Evolutionary conservation across 92 coral and sea anemone species (phyloP).

Genomic region (Heliopora coerulea): DNA sequence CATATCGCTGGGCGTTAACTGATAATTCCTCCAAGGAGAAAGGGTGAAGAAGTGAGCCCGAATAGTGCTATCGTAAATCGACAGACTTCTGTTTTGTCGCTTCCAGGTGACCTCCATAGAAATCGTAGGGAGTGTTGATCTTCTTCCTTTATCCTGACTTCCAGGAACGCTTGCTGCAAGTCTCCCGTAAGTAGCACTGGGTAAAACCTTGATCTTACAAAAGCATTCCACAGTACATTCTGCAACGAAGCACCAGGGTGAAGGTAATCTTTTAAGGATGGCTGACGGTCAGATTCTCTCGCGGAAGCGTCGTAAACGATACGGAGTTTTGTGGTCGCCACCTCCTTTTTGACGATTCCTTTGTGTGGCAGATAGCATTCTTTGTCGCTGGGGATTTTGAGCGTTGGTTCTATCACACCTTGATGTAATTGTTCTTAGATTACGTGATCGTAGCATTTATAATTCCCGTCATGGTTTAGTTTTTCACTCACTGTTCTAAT

Average conservation of each 20-base stretch:
- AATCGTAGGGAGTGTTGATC: conserved; percentile 23
- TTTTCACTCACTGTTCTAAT: conserved; percentile 29
- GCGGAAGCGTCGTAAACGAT: conserved; percentile 22
- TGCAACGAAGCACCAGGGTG: conserved; percentile 11
- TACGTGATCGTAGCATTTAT: conserved; percentile 13
- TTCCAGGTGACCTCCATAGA: conserved; percentile 5
- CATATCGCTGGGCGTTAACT: neutral
- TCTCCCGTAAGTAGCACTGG: conserved; percentile 15
- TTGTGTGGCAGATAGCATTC: conserved; percentile 20
- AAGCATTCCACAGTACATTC: conserved; percentile 7
- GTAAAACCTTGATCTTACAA: conserved; percentile 10
- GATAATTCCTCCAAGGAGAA: conserved; percentile 27
- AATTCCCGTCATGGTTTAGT: conserved; percentile 19
- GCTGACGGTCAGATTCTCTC: neutral
- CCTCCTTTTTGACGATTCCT: neutral
- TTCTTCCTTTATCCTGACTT: conserved; percentile 15
- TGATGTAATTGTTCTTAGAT: conserved; percentile 30
- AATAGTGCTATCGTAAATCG: conserved; percentile 13
- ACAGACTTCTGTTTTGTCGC: neutral
- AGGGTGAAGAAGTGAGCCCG: conserved; percentile 32
- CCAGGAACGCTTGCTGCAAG: conserved; percentile 8
- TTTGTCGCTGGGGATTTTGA: neutral
- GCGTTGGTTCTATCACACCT: conserved; percentile 7
- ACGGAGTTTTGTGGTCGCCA: conserved; percentile 3
- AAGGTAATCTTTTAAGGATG: conserved; percentile 13